Percentiles rank a stretch among this genome's conserved stretches.
Evolutionary conservation across 2,797 vertebrate genomes (phyloP).

Genomic region (Tokudaia tokunoshimensis): DNA sequence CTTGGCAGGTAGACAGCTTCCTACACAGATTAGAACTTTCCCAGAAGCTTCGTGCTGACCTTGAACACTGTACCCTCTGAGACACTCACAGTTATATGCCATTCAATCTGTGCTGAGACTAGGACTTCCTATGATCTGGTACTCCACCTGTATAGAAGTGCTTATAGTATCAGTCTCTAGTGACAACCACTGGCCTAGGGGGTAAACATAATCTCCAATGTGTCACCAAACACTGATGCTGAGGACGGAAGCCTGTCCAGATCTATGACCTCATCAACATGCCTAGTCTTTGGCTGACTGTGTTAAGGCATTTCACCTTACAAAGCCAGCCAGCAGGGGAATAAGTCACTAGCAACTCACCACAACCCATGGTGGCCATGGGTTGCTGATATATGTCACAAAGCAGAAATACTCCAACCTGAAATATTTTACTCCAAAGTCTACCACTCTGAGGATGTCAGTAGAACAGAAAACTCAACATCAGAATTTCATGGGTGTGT

Average conservation of each 20-base stretch:
- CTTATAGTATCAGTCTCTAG: background rate
- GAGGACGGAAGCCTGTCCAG: background rate
- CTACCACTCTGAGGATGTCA: background rate
- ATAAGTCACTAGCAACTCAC: background rate
- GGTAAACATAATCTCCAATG: background rate
- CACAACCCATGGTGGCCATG: too few species aligned
- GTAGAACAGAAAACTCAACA: background rate
- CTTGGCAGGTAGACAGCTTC: background rate
- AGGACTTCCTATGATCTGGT: background rate
- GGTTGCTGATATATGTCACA: background rate
- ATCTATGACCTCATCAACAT: background rate
- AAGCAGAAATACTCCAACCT: background rate
- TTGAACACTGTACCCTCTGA: background rate
- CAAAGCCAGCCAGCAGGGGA: background rate
- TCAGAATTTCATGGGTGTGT: background rate
- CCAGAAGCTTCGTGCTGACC: background rate
- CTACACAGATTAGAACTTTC: background rate
- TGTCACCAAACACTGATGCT: background rate
- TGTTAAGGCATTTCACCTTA: background rate
- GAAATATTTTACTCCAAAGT: background rate
- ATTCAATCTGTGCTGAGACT: background rate
- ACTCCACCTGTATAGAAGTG: background rate
- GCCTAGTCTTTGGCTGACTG: background rate
- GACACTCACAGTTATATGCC: background rate
- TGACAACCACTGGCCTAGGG: background rate